Evolutionary conservation across 2,113 vertebrate genomes (phyloP), one percentile per base, ranked within the genome.

Genomic region (Eubucco bourcierii): DNA sequence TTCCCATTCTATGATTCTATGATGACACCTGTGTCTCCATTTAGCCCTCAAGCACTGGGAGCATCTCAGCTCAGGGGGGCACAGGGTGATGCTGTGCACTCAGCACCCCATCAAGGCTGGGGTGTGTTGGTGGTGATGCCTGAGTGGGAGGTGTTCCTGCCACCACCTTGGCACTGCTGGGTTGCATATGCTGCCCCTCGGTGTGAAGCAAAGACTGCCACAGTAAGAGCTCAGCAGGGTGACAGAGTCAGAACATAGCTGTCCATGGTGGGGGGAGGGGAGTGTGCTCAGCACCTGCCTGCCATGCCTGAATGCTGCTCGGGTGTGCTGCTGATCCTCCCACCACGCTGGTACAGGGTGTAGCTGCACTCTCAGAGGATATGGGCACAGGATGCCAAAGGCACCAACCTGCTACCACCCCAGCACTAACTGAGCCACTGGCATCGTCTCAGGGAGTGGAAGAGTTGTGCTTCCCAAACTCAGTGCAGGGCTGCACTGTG

Each of bases 341-440:
- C 0, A 1, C 46, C 1, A 0, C 1, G 13, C 10, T 0, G 8
- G 27, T 1, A 2, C 3, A 0, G 28, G 34, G 8, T 13, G 59
- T 63, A 27, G 60, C 56, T 11, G 65, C 1, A 2, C 53, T 29
- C 58, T 2, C 68, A 14, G 81, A 39, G 80, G 55, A 78, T 63
- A 70, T 37, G 88, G 50, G 61, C 21, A 16, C 2, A 0, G 23
- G 33, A 34, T 19, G 29, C 14, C 0, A 0, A 16, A 34, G 14
- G 75, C 55, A 29, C 7, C 9, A 0, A 4, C 6, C 37, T 8
- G 17, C 68, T 64, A 28, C 44, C 9, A 2, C 56, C 33, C 29
- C 9, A 20, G 44, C 28, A 4, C 0, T 10, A 56, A 24, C 41
- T 10, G 2, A 65, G 70, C 59, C 0, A 6, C 67, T 12, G 41